Evolutionary conservation across 2,113 vertebrate genomes (phyloP).

Genomic region (Excalfactoria chinensis): DNA sequence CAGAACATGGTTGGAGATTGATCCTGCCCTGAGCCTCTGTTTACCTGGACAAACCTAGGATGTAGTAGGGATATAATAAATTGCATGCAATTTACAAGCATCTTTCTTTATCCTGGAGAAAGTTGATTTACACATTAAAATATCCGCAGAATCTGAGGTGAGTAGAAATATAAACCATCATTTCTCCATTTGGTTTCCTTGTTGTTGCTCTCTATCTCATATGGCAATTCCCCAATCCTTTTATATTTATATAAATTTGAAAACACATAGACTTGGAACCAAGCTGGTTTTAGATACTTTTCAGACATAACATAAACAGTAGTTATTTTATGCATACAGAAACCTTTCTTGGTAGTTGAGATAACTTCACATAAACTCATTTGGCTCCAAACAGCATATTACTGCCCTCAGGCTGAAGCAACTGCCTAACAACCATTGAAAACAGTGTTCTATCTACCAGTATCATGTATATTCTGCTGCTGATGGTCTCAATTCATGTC

Average conservation of each 20-base stretch:
- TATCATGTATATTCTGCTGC: background rate
- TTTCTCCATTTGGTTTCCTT: background rate
- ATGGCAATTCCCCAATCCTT: background rate
- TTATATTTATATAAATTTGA: background rate
- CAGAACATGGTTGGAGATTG: background rate
- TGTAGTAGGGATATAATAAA: background rate
- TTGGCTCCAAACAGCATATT: background rate
- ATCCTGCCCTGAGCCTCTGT: background rate
- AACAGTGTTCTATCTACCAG: background rate
- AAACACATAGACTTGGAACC: background rate
- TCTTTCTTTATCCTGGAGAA: background rate
- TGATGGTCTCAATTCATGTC: slow-evolving; percentile 23
- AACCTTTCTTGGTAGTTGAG: background rate
- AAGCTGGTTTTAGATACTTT: background rate
- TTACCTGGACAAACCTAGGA: background rate
- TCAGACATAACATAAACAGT: background rate
- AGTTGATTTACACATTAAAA: background rate
- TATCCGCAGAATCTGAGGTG: background rate
- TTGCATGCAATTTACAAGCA: background rate
- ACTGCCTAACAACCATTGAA: background rate
- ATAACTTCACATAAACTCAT: background rate
- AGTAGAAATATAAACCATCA: accelerated
- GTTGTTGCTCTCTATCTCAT: background rate
- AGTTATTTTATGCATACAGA: background rate
- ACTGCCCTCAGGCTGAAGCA: background rate